Evolutionary conservation across 30 jellyfish, hydroid and myxozoan species (phyloP).

Genomic region (Nemopilema nomurai): DNA sequence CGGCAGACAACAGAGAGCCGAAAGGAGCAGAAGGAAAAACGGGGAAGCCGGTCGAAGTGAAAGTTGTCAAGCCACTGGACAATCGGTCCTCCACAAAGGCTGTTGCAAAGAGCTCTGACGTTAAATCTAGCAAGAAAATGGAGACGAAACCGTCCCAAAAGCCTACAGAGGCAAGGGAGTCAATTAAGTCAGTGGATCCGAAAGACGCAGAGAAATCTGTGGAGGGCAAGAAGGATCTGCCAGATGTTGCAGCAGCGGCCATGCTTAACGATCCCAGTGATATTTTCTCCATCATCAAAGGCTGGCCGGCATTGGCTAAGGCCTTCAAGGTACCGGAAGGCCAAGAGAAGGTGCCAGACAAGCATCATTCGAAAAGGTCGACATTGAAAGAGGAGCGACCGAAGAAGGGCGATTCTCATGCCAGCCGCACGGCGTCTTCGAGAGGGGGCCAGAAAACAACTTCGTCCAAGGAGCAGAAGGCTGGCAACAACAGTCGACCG

Average conservation of each 20-base stretch:
- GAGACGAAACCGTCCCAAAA: background rate
- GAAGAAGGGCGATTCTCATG: conserved; percentile 6
- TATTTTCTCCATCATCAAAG: conserved; percentile 41
- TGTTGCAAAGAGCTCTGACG: background rate
- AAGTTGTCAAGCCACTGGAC: conserved; percentile 5
- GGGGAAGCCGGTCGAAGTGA: conserved; percentile 18
- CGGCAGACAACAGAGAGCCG: background rate
- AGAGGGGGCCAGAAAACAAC: conserved; percentile 35
- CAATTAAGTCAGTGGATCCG: background rate
- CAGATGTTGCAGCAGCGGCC: conserved; percentile 63
- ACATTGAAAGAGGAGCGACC: conserved; percentile 31
- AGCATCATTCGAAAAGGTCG: conserved; percentile 18
- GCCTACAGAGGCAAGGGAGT: conserved; percentile 9
- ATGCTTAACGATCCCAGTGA: conserved; percentile 66
- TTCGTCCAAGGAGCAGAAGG: conserved; percentile 44
- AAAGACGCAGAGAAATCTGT: conserved; percentile 29
- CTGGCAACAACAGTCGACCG: conserved; percentile 11
- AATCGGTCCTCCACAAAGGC: background rate
- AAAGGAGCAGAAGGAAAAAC: background rate
- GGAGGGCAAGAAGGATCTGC: conserved; percentile 23
- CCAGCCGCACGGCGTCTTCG: conserved; percentile 1
- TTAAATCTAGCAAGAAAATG: background rate
- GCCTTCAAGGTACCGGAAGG: conserved; percentile 38
- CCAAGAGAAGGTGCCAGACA: conserved; percentile 33
- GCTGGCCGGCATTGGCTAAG: conserved; percentile 66